phyloP scores from a whole-genome alignment of 2,797 vertebrate genomes.

The Helostoma temminkii region DNA sequence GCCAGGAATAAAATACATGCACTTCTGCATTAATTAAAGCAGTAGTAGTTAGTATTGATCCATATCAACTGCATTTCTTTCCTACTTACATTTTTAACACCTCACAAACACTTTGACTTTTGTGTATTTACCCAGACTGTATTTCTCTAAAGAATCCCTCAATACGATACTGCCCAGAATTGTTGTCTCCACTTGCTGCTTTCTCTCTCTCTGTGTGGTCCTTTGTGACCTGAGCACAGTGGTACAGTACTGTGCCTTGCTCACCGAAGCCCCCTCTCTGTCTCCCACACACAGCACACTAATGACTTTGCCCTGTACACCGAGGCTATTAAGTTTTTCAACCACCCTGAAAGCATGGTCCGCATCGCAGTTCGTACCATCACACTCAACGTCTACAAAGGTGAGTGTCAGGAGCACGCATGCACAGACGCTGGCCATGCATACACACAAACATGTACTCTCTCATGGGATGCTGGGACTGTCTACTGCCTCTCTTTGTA shows the following conservation, averaged over 20 bases:
- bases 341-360: conserved; percentile 99
- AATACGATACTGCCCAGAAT: background rate
- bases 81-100: too few species aligned
- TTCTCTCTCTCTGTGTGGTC: conserved; percentile 57
- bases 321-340: conserved; percentile 99
- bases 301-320: conserved; percentile 99
- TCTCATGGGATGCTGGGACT: conserved; percentile 41
- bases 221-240: conserved; percentile 22
- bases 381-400: conserved; percentile 99
- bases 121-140: too few species aligned
- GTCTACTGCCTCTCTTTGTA: conserved; percentile 30
- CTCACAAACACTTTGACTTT: background rate
- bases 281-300: conserved; percentile 93
- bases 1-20: background rate
- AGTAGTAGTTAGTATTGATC: too few species aligned
- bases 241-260: conserved; percentile 41
- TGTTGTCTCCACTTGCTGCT: conserved; percentile 18
- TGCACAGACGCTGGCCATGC: conserved; percentile 25
- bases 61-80: too few species aligned
- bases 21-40: background rate
- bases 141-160: too few species aligned
- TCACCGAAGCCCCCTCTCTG: conserved; percentile 73
- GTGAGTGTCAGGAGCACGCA: conserved; percentile 80
- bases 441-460: conserved; percentile 1
- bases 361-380: conserved; percentile 98